These are phyloP conservation scores for Cercopithecus mona DNA, from an alignment of 2,113 vertebrate species.

Conservation along the genomic window DNA sequence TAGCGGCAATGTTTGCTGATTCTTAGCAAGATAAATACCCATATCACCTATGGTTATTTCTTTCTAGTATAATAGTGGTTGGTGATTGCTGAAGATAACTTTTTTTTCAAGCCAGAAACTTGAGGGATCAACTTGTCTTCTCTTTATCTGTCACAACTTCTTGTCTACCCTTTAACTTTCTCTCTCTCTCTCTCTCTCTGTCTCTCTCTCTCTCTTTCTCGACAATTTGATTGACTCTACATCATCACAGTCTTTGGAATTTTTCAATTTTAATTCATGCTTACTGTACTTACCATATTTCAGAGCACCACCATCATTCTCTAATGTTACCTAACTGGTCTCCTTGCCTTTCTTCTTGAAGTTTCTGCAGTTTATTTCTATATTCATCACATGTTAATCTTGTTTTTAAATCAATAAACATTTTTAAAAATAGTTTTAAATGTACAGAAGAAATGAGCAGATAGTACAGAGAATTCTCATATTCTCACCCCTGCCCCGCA, in stretches of 20 bases:
- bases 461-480: background rate
- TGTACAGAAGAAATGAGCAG: background rate
- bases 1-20: background rate
- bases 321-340: background rate
- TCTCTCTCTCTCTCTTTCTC: background rate
- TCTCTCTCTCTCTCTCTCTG: background rate
- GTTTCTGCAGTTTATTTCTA: background rate
- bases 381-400: background rate
- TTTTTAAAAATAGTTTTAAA: background rate
- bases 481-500: fast-evolving
- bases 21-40: background rate
- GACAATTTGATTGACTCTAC: background rate
- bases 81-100: background rate
- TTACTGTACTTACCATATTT: background rate
- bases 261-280: background rate
- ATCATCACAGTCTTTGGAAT: background rate
- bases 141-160: background rate
- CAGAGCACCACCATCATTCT: background rate
- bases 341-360: background rate
- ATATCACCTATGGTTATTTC: background rate
- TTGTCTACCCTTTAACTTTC: background rate
- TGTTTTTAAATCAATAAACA: background rate
- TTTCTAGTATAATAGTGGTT: background rate
- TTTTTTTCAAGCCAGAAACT: background rate
- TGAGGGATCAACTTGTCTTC: background rate